These are phyloP conservation scores for Pterois miles DNA, from an alignment of 2,797 vertebrate species.

Conservation along the genomic window DNA sequence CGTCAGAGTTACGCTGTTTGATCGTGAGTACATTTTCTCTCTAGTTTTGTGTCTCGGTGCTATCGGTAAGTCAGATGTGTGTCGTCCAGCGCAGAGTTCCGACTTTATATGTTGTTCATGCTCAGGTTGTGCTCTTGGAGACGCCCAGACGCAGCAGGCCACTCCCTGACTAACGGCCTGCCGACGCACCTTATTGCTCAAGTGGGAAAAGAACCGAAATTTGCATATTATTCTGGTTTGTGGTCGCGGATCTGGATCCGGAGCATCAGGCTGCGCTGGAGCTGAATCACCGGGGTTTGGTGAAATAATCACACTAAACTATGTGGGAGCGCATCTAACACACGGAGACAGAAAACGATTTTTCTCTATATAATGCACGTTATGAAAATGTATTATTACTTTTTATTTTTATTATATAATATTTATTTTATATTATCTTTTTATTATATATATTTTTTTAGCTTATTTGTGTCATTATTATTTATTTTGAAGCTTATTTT, in stretches of 20 bases:
- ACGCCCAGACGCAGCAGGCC: conserved; percentile 43
- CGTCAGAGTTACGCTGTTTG: conserved; percentile 65
- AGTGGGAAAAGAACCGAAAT: conserved; percentile 26
- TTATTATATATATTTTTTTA: too few relatives aligned
- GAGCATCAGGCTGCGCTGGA: neutral
- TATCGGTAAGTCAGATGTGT: neutral
- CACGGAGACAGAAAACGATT: too few relatives aligned
- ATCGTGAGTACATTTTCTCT: conserved; percentile 68
- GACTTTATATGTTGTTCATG: neutral
- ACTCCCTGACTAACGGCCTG: too few relatives aligned
- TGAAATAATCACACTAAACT: neutral
- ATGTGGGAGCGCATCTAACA: neutral
- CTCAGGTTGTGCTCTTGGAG: conserved; percentile 23
- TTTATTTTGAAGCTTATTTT: too few relatives aligned
- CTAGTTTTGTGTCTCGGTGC: neutral
- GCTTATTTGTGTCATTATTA: too few relatives aligned
- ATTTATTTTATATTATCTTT: too few relatives aligned
- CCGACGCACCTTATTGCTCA: conserved; percentile 57
- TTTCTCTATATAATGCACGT: neutral
- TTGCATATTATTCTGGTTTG: neutral
- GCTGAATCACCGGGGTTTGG: conserved; percentile 11
- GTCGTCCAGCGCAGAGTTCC: rapidly evolving
- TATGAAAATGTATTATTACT: neutral
- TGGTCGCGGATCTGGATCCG: neutral
- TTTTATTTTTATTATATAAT: too few relatives aligned